Percentiles rank a stretch among this genome's conserved stretches.
These are phyloP conservation scores for Carassius auratus DNA, from an alignment of 2,113 vertebrate species.

Conservation along the genomic window DNA sequence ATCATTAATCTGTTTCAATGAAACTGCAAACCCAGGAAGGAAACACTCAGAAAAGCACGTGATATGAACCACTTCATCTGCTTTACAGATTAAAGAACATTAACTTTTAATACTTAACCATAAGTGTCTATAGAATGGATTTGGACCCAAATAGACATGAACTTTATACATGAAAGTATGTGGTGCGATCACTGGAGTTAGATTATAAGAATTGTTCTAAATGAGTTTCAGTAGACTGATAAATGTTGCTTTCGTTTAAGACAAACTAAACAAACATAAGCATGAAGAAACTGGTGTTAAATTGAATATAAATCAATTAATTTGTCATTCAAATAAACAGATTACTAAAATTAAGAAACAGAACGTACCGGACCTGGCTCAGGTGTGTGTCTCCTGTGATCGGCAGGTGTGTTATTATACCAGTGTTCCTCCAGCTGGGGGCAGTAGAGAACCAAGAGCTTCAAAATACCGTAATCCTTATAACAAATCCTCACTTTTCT, in stretches of 20 bases:
- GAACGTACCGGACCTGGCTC: background rate
- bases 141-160: background rate
- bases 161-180: background rate
- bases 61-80: background rate
- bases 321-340: background rate
- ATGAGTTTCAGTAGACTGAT: background rate
- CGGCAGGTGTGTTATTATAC: background rate
- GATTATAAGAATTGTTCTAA: background rate
- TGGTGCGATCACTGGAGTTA: background rate
- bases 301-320: background rate
- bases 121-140: background rate
- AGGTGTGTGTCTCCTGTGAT: background rate
- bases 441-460: background rate
- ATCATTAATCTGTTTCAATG: background rate
- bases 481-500: too few relatives aligned
- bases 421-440: slow-evolving; percentile 3
- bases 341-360: background rate
- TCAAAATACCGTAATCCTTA: slow-evolving; percentile 20
- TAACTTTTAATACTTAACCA: background rate
- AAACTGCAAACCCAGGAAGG: background rate
- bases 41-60: background rate
- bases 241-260: background rate
- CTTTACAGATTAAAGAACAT: background rate
- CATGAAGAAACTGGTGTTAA: background rate
- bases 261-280: background rate